phyloP scores from a whole-genome alignment of 1,140 invertebrate species.

The Halictus rubicundus region DNA sequence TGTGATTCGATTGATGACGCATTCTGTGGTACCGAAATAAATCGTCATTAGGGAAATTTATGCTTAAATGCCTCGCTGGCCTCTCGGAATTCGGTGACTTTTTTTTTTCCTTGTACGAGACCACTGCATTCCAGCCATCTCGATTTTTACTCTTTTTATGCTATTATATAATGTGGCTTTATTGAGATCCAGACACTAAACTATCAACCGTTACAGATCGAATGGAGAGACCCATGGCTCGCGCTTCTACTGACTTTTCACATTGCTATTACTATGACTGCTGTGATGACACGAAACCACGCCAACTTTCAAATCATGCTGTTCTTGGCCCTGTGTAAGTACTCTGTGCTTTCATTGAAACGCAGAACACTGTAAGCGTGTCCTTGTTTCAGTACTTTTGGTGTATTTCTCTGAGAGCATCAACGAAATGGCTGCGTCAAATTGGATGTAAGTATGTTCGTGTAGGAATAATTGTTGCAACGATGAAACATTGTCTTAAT shows the following conservation, averaged over 20 bases:
- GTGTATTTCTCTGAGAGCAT: conserved; percentile 94
- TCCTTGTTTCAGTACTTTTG: conserved; percentile 85
- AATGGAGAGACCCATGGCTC: conserved; percentile 93
- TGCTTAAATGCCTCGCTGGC: neutral
- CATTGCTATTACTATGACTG: conserved; percentile 87
- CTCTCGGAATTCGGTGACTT: neutral
- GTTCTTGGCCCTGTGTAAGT: conserved; percentile 90
- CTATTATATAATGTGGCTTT: neutral
- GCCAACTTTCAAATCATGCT: conserved; percentile 92
- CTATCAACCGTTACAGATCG: conserved; percentile 85
- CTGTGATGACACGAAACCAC: conserved; percentile 90
- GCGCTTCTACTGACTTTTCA: conserved; percentile 88
- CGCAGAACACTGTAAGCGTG: neutral
- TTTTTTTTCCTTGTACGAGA: neutral
- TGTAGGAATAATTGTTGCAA: neutral
- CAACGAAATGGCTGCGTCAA: conserved; percentile 90
- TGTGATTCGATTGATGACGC: neutral
- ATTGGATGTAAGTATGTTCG: conserved; percentile 85
- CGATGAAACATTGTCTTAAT: neutral
- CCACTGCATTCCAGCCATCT: neutral
- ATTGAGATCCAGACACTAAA: neutral
- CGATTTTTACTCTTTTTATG: neutral
- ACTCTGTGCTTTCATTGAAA: conserved; percentile 4
- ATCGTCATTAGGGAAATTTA: neutral
- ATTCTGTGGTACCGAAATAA: neutral